These are phyloP conservation scores for Drosophila athabasca DNA, from an alignment of 1,140 invertebrate species.

Conservation along the genomic window DNA sequence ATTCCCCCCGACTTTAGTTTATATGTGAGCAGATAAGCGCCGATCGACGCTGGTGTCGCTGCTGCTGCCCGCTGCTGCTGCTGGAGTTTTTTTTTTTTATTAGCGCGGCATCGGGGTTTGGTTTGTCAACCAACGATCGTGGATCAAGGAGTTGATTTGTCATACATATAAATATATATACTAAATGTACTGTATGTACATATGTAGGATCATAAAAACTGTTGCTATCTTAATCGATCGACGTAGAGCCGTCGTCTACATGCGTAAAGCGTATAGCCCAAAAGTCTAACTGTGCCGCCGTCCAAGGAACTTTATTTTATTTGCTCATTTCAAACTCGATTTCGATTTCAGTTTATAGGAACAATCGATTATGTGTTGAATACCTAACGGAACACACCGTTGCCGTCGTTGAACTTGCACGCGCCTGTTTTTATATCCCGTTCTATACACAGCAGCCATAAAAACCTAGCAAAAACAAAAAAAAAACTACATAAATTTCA, in stretches of 20 bases:
- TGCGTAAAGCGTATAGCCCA: slow-evolving; percentile 28
- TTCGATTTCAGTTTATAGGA: slow-evolving; percentile 50
- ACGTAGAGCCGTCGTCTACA: slow-evolving; percentile 20
- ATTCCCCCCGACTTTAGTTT: slow-evolving; percentile 79
- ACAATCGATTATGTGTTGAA: slow-evolving; percentile 56
- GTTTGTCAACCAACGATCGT: slow-evolving; percentile 40
- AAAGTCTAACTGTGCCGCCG: slow-evolving; percentile 20
- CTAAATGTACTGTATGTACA: not conserved
- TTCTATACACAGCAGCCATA: slow-evolving; percentile 15
- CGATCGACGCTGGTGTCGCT: slow-evolving; percentile 25
- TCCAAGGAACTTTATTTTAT: slow-evolving; percentile 54
- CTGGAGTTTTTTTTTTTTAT: slow-evolving; percentile 50
- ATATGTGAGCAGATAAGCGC: slow-evolving; percentile 83
- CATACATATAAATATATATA: slow-evolving; percentile 11
- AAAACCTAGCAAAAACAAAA: not conserved
- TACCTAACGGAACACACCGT: slow-evolving; percentile 44
- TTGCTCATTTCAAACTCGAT: slow-evolving; percentile 46
- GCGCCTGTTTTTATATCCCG: slow-evolving; percentile 26
- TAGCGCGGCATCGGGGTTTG: slow-evolving; percentile 4
- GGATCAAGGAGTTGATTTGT: slow-evolving; percentile 52
- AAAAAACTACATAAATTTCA: not conserved
- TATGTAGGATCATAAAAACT: slow-evolving; percentile 43
- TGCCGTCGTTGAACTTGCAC: slow-evolving; percentile 15
- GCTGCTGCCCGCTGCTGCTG: slow-evolving; percentile 36
- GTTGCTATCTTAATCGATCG: slow-evolving; percentile 52